phyloP scores from a whole-genome alignment of 2,113 vertebrate genomes.

The Seriola quinqueradiata region DNA sequence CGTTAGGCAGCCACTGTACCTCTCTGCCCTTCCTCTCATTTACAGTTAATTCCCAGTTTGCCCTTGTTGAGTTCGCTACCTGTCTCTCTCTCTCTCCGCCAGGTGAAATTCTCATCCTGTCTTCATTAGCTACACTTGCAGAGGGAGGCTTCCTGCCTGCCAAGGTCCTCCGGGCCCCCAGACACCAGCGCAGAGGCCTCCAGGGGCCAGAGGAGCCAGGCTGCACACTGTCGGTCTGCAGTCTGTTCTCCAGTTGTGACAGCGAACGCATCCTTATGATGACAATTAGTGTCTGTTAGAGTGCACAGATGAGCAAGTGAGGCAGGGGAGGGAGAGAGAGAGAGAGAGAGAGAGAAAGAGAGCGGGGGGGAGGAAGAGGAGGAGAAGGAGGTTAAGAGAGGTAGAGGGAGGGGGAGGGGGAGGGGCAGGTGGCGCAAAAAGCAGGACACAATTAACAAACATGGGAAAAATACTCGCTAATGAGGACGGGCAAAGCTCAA shows the following conservation, averaged over 20 bases:
- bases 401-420: slow-evolving; percentile 22
- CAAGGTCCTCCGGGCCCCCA: slow-evolving; percentile 62
- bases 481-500: slow-evolving; percentile 80
- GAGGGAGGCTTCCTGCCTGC: slow-evolving; percentile 70
- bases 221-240: slow-evolving; percentile 82
- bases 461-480: slow-evolving; percentile 84
- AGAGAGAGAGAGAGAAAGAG: not conserved
- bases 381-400: not conserved
- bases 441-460: slow-evolving; percentile 85
- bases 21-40: slow-evolving; percentile 50
- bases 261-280: slow-evolving; percentile 86
- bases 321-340: slow-evolving; percentile 7
- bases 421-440: slow-evolving; percentile 78
- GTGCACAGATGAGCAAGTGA: slow-evolving; percentile 79
- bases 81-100: slow-evolving; percentile 36
- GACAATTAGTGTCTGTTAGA: slow-evolving; percentile 87
- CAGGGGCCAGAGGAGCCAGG: slow-evolving; percentile 78
- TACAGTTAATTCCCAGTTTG: slow-evolving; percentile 69
- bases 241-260: slow-evolving; percentile 88
- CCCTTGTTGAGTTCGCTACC: slow-evolving; percentile 58
- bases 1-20: slow-evolving; percentile 41
- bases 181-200: slow-evolving; percentile 69
- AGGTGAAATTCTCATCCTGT: slow-evolving; percentile 71
- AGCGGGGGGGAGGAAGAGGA: slow-evolving; percentile 26
- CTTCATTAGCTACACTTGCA: slow-evolving; percentile 85